Percentiles rank a stretch among this genome's conserved stretches.
phyloP scores from a whole-genome alignment of 2,797 vertebrate species.

The Brachymystax lenok region DNA sequence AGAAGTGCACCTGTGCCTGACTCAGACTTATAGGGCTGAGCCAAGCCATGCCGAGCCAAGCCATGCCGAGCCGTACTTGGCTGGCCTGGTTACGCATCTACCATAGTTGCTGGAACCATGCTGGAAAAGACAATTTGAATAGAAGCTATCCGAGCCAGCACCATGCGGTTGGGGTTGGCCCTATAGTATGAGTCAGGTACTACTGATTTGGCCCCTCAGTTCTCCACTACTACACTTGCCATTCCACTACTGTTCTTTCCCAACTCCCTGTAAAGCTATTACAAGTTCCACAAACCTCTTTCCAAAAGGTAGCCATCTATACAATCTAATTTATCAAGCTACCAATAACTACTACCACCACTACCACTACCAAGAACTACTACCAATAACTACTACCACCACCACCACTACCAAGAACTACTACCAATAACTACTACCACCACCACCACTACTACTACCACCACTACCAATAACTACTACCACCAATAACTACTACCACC shows the following conservation, averaged over 20 bases:
- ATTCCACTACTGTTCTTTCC: not conserved
- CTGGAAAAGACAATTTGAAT: not conserved
- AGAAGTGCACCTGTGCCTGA: constrained; percentile 88
- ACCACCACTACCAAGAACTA: too few relatives aligned
- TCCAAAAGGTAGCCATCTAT: constrained; percentile 31
- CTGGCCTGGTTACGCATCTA: not conserved
- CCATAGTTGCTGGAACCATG: not conserved
- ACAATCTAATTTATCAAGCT: not conserved
- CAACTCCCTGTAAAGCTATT: not conserved
- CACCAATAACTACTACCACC: not conserved
- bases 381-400: too few relatives aligned
- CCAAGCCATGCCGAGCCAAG: not conserved
- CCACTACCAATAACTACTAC: constrained; percentile 9
- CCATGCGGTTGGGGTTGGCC: not conserved
- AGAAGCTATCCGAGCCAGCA: not conserved
- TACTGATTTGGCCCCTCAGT: not conserved
- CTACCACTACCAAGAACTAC: too few relatives aligned
- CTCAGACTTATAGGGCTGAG: constrained; percentile 22
- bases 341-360: constrained; percentile 6
- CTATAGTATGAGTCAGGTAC: not conserved
- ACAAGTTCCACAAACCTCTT: constrained; percentile 17
- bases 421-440: too few relatives aligned
- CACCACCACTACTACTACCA: too few relatives aligned
- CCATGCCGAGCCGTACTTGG: not conserved
- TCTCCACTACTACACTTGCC: not conserved